Evolutionary conservation across 2,888 invertebrate species (phyloP), one percentile per base, ranked within the genome.

Genomic region (Tholera decimalis): DNA sequence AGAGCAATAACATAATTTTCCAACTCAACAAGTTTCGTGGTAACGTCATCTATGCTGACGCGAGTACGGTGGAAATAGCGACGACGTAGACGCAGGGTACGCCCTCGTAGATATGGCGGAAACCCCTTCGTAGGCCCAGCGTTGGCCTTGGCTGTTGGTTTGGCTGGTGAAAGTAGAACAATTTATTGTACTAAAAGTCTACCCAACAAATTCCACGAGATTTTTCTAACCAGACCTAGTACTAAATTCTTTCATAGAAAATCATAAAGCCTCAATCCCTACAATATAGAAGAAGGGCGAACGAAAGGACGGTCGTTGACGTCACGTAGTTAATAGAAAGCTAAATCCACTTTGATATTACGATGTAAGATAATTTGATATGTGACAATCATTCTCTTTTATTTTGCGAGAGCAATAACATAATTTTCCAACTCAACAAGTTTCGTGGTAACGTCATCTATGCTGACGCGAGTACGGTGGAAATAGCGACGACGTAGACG

Each of bases 321-420:
- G 18, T 50, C 26, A 24, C 24, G 28, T 30, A 50, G 41, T 24
- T 70, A 55, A 58, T 58, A 55, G 41, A 64, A 58, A 50, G 18
- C 50, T 37, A 53, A 65, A 49, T 54, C 51, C 9, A 56, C 41
- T 73, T 58, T 47, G 22, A 39, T 49, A 54, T 22, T 49, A 64
- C 24, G 24, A 53, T 66, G 18, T 58, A 33, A 33, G 20, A 54
- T 73, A 58, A 66, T 66, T 44, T 58, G 58, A 55, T 73, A 56
- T 56, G 46, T 51, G 65, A 30, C 24, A 64, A n/a, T 30, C n/a
- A 46, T 63, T 64, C 20, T 64, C 20, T 55, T 44, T 72, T 18
- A 37, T 71, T 67, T 62, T 62, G 50, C n/a, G 15, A 26, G 47
- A 47, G 47, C 13, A 37, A 47, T 49, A 64, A 9, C n/a, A 47